Conservation (phyloP, 2,113 vertebrate genomes). For the Tichodroma muraria region DNA sequence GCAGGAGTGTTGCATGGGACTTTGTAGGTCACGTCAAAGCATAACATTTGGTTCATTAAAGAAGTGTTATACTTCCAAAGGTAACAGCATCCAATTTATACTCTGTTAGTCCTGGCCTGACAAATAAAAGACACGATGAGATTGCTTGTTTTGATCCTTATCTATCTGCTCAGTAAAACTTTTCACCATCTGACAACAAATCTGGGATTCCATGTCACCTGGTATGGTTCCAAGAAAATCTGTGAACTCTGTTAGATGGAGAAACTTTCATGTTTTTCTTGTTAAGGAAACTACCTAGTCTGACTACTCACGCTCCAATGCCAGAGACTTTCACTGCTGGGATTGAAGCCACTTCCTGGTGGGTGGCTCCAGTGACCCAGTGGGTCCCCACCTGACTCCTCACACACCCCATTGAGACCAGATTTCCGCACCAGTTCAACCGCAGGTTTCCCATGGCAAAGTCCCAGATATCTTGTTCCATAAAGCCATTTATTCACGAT, state of each 20-base stretch:
- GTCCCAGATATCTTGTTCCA: background rate
- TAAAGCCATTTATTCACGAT: background rate
- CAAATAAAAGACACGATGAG: background rate
- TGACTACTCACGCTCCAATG: background rate
- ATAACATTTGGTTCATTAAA: constrained; percentile 1
- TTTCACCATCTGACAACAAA: background rate
- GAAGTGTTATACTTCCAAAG: background rate
- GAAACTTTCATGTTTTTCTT: background rate
- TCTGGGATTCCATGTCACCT: background rate
- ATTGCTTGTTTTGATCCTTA: background rate
- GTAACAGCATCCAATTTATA: background rate
- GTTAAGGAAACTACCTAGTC: background rate
- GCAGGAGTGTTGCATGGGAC: background rate
- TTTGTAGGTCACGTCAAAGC: constrained; percentile 3
- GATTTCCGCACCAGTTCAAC: accelerated
- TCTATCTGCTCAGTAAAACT: background rate
- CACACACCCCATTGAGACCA: background rate
- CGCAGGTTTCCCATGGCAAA: background rate
- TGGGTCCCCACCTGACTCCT: background rate
- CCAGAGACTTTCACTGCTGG: background rate
- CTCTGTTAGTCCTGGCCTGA: background rate
- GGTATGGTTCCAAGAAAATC: background rate
- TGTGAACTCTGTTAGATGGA: background rate
- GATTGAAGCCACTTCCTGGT: background rate
- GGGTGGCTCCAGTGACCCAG: accelerated